Evolutionary conservation across 2,113 vertebrate species (phyloP), one percentile per base, ranked within the genome.

Genomic region (Poeciliopsis turrubarensis): DNA sequence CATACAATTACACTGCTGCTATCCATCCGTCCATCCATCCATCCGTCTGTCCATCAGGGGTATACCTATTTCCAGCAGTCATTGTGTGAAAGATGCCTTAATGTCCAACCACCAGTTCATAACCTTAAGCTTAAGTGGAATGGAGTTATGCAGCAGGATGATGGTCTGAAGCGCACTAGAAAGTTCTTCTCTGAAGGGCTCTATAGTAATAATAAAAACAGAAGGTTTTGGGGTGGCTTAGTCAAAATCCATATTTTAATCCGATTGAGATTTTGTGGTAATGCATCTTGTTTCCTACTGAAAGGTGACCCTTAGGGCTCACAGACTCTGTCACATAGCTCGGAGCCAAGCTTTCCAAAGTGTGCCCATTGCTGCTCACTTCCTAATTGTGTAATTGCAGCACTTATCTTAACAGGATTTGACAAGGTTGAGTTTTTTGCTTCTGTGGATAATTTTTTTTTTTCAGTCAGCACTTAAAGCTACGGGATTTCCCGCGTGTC

Each of bases 381-480:
- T 72, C 65, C 68, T 90, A 44, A 87, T 77, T 77, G 75, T 86
- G 73, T 81, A 86, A 92, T 85, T 77, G 31, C 70, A 54, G 65
- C 47, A 66, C 78, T 92, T 79, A 90, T 73, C 82, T 82, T 51
- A n/a, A 13, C 34, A 75, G 79, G 84, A 85, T 77, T 85, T 79
- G 72, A 83, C 81, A 80, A 79, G 54, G 22, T 64, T 60, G 62
- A 68, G 71, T 68, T 73, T 77, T 61, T 85, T 73, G 62, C 22
- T 84, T 73, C 76, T 4, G 47, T 47, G 69, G 63, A 75, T 69
- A 70, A 68, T 10, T 34, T 70, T 41, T 65, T 65, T 70, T 77
- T 54, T 54, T 54, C 47, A 54, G 6, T 67, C 61, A 71, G 30
- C 75, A 68, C 86, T 74, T 30, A 7, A 79, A 75, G 79, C 79